These are phyloP conservation scores for Aplidium turbinatum DNA, from an alignment of 23 tunicate genomes.

Conservation along the genomic window DNA sequence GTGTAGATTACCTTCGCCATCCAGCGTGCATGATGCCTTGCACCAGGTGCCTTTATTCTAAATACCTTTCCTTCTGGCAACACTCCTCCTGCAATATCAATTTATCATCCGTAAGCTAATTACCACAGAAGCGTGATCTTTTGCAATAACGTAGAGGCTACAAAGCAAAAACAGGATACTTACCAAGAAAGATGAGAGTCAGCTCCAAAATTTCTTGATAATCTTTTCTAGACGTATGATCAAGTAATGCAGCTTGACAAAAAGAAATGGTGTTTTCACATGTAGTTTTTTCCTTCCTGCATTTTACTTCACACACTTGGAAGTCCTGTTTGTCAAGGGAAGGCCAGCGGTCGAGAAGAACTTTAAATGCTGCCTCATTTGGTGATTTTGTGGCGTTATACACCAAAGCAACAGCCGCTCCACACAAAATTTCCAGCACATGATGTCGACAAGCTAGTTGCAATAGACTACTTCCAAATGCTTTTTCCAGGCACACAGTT, in stretches of 20 bases:
- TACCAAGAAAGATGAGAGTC: conserved; percentile 12
- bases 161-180: too few relatives aligned
- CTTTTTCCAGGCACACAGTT: conserved; percentile 13
- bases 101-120: neutral
- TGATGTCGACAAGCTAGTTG: conserved; percentile 22
- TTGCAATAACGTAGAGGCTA: neutral
- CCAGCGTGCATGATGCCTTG: conserved; percentile 18
- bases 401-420: too few relatives aligned
- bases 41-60: conserved; percentile 12
- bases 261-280: neutral
- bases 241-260: conserved; percentile 9
- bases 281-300: conserved; percentile 18
- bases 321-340: neutral
- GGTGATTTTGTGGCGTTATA: conserved; percentile 4
- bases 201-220: conserved; percentile 22
- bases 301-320: neutral
- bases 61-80: conserved; percentile 8
- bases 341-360: conserved; percentile 21
- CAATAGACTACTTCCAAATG: conserved; percentile 4
- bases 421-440: too few relatives aligned
- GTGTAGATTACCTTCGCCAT: conserved; percentile 17
- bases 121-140: neutral
- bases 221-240: conserved; percentile 10
- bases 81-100: neutral
- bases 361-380: conserved; percentile 5